Evolutionary conservation across 2,113 vertebrate genomes (phyloP).

Genomic region (Ageneiosus marmoratus): DNA sequence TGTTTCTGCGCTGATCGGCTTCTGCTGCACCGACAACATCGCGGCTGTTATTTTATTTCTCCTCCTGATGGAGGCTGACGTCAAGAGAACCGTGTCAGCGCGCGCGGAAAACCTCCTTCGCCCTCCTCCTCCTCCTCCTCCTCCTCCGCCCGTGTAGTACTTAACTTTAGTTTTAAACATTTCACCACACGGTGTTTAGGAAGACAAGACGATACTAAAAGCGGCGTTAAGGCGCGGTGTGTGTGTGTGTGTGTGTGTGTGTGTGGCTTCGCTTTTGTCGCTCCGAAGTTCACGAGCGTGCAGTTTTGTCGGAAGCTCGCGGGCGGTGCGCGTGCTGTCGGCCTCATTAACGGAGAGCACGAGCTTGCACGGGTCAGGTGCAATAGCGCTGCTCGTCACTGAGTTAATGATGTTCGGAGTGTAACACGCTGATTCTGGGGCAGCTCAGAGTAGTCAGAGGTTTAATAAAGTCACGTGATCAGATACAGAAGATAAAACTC

Average conservation of each 20-base stretch:
- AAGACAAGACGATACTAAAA: neutral
- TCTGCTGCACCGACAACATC: conserved; percentile 6
- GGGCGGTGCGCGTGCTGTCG: neutral
- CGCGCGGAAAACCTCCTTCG: conserved; percentile 13
- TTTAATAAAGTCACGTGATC: no score
- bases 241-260: no score
- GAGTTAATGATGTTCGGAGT: neutral
- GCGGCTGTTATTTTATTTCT: conserved; percentile 19
- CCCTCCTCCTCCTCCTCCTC: neutral
- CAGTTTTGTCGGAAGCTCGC: conserved; percentile 22
- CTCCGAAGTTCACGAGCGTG: conserved; percentile 32
- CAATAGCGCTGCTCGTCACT: conserved; percentile 1
- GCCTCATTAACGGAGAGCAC: neutral
- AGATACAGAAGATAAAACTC: no score
- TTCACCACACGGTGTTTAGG: neutral
- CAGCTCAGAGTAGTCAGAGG: neutral
- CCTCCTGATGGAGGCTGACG: conserved; percentile 45
- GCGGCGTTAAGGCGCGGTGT: neutral
- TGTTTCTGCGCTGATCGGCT: neutral
- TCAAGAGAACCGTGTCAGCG: conserved; percentile 36
- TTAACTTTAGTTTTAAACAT: neutral
- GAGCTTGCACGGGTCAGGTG: conserved; percentile 33
- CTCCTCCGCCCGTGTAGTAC: neutral
- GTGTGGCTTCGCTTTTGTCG: neutral
- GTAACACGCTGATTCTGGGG: neutral